Evolutionary conservation across 2,797 vertebrate genomes (phyloP).

Genomic region (Semotilus atromaculatus): DNA sequence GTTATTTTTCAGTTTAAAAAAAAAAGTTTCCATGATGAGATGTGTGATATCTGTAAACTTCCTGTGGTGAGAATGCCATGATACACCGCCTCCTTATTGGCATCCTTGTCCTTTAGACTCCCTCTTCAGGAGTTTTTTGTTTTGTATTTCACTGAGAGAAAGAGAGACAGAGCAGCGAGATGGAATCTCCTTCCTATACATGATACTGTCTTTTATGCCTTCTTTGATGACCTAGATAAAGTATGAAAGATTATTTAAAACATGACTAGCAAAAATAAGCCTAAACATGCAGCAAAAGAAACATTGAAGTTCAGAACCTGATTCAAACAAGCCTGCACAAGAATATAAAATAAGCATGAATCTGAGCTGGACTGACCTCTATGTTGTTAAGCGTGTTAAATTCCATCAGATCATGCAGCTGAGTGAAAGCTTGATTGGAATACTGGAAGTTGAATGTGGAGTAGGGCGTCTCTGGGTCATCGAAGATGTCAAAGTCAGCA

Average conservation of each 20-base stretch:
- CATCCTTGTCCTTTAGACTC: conserved; percentile 70
- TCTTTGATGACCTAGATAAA: conserved; percentile 88
- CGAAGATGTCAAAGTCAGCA: conserved; percentile 98
- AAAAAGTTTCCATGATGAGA: conserved; percentile 48
- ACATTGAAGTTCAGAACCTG: background rate
- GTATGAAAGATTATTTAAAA: conserved; percentile 13
- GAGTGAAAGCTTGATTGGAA: conserved; percentile 89
- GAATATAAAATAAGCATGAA: background rate
- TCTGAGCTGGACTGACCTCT: conserved; percentile 78
- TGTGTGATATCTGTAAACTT: conserved; percentile 42
- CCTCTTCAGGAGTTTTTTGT: conserved; percentile 85
- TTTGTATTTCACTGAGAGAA: conserved; percentile 87
- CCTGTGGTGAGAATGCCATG: conserved; percentile 19
- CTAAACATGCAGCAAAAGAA: background rate
- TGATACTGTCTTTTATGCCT: conserved; percentile 89
- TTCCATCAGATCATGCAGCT: conserved; percentile 95
- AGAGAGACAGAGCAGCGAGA: conserved; percentile 82
- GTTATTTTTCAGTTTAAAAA: conserved; percentile 56
- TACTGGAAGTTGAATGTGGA: conserved; percentile 99
- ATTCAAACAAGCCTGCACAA: background rate
- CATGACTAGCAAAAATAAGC: background rate
- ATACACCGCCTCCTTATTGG: conserved; percentile 54
- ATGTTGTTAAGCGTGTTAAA: conserved; percentile 98
- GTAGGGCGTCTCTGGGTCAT: conserved; percentile 90
- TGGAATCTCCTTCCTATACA: conserved; percentile 86